Percentiles rank a stretch among this genome's conserved stretches.
These are phyloP conservation scores for Lepeophtheirus salmonis DNA, from an alignment of 1,140 invertebrate species.

Conservation along the genomic window DNA sequence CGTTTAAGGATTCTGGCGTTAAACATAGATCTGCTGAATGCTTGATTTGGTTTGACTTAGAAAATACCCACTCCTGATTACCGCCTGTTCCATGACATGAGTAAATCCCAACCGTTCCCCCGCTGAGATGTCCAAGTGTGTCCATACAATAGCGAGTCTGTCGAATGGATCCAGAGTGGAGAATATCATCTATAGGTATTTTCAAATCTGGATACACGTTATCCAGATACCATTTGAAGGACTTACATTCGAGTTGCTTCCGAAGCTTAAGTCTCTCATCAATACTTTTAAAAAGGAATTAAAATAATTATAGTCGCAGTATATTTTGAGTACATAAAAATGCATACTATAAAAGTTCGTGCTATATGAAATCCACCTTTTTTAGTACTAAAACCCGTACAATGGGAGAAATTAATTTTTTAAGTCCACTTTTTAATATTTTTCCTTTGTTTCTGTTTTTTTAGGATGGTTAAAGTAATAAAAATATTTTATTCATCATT, in stretches of 20 bases:
- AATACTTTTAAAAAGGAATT: slow-evolving; percentile 41
- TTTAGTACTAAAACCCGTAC: too few relatives aligned
- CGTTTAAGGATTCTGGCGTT: neutral
- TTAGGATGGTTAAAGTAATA: too few relatives aligned
- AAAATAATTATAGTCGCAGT: too few relatives aligned
- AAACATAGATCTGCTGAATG: slow-evolving; percentile 1
- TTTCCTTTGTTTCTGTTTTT: too few relatives aligned
- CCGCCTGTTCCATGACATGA: slow-evolving; percentile 84
- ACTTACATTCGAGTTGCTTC: slow-evolving; percentile 67
- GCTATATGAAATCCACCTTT: too few relatives aligned
- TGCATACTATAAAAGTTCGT: too few relatives aligned
- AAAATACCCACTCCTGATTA: slow-evolving; percentile 49
- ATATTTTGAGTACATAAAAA: too few relatives aligned
- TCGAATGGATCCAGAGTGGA: slow-evolving; percentile 30
- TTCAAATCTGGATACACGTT: slow-evolving; percentile 86
- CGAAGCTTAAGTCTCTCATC: slow-evolving; percentile 62
- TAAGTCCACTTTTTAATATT: too few relatives aligned
- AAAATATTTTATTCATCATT: too few relatives aligned
- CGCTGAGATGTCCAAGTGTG: slow-evolving; percentile 70
- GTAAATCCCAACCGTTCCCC: slow-evolving; percentile 72
- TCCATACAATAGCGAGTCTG: slow-evolving; percentile 60
- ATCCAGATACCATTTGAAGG: slow-evolving; percentile 90
- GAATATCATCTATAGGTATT: slow-evolving; percentile 34
- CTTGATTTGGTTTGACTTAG: slow-evolving; percentile 2
- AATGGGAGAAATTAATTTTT: slow-evolving; percentile 22